Evolutionary conservation across 2,113 vertebrate species (phyloP).

Genomic region (Leuciscus idus): DNA sequence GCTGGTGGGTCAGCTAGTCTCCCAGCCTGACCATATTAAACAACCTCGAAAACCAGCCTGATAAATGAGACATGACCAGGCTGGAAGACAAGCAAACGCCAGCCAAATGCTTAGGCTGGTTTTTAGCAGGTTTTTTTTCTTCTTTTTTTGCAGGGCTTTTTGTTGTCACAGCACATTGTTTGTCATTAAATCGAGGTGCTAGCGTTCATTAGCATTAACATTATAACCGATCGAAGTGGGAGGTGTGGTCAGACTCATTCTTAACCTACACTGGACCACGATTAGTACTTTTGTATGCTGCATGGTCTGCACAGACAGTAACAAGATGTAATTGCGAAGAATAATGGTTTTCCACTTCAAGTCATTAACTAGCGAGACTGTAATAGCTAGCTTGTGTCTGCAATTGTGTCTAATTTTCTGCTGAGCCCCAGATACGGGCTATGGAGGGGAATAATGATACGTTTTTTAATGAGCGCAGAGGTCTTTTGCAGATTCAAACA

Average conservation of each 20-base stretch:
- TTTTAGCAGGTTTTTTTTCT: too few species aligned
- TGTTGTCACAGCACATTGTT: background rate
- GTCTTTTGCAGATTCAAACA: background rate
- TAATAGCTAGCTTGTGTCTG: slow-evolving; percentile 59
- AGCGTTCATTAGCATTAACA: background rate
- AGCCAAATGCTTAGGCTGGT: too few species aligned
- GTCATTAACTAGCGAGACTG: slow-evolving; percentile 54
- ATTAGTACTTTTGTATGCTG: slow-evolving; percentile 49
- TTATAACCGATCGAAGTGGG: background rate
- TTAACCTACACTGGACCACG: background rate
- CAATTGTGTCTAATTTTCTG: slow-evolving; percentile 65
- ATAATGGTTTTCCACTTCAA: slow-evolving; percentile 65
- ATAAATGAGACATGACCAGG: too few species aligned
- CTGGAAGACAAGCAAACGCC: too few species aligned
- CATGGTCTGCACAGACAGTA: slow-evolving; percentile 55
- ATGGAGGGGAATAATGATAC: slow-evolving; percentile 62
- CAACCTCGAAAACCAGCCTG: too few species aligned
- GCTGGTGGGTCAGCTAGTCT: too few species aligned
- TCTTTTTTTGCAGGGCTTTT: background rate
- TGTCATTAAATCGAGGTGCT: background rate
- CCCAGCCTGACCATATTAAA: too few species aligned
- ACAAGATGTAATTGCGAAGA: slow-evolving; percentile 71
- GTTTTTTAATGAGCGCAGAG: slow-evolving; percentile 60
- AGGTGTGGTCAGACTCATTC: background rate
- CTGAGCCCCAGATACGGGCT: slow-evolving; percentile 57